Percentiles rank a stretch among this genome's conserved stretches.
Evolutionary conservation across 2,797 vertebrate species (phyloP).

Genomic region (Neostethus bicornis): DNA sequence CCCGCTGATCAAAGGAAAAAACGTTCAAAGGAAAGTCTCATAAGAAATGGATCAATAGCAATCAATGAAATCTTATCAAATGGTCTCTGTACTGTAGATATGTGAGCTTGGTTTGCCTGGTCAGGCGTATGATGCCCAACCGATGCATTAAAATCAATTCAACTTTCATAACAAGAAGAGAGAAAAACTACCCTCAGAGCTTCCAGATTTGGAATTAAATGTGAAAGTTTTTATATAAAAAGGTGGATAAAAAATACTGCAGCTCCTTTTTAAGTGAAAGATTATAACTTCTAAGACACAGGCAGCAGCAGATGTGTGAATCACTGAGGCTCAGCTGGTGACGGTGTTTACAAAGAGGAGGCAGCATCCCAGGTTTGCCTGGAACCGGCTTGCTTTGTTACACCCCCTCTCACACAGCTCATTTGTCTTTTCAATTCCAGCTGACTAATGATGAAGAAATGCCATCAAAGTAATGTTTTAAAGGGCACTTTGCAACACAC

Average conservation of each 20-base stretch:
- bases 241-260: not conserved
- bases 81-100: conserved; percentile 48
- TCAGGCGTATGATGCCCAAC: not conserved
- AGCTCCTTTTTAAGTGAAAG: not conserved
- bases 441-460: conserved; percentile 62
- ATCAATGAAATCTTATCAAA: conserved; percentile 58
- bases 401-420: conserved; percentile 12
- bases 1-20: conserved; percentile 64
- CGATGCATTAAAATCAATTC: conserved; percentile 36
- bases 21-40: conserved; percentile 30
- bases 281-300: conserved; percentile 4
- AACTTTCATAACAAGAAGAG: not conserved
- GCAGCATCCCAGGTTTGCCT: conserved; percentile 11
- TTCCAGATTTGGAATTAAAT: not conserved
- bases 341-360: conserved; percentile 20
- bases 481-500: conserved; percentile 50
- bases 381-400: conserved; percentile 24
- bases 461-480: conserved; percentile 61
- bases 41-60: conserved; percentile 46
- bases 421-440: conserved; percentile 32
- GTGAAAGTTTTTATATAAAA: not conserved
- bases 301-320: not conserved
- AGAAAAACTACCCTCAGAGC: not conserved
- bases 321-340: conserved; percentile 14
- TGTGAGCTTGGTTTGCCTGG: conserved; percentile 27